A percentile compares a stretch with the other conserved stretches of the same genome.
These are phyloP conservation scores for Eunapius fragilis DNA, from an alignment of 37 sponge, comb jelly and placozoan species.

Conservation along the genomic window DNA sequence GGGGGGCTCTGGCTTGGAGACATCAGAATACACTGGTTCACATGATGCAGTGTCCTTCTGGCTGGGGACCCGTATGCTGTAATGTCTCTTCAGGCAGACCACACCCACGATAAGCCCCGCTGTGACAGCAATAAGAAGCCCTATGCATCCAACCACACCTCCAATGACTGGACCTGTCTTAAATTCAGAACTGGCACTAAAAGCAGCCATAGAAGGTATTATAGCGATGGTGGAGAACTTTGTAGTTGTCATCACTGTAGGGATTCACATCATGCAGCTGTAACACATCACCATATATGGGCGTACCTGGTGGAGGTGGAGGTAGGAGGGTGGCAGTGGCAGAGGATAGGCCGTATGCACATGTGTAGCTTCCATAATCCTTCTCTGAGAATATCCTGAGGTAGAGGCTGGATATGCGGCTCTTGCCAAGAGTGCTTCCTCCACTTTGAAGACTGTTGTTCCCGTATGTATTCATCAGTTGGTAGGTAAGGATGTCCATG, in stretches of 20 bases:
- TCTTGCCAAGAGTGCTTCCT: background rate
- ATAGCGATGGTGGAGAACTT: background rate
- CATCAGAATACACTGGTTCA: slow-evolving; percentile 40
- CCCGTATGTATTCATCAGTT: background rate
- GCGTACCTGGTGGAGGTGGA: background rate
- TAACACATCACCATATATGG: background rate
- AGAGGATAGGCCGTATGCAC: background rate
- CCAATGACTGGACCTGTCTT: background rate
- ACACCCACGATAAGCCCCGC: background rate
- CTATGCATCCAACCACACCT: background rate
- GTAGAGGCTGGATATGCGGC: slow-evolving; percentile 3
- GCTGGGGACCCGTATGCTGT: background rate
- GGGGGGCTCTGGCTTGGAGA: slow-evolving; percentile 45
- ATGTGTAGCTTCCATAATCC: slow-evolving; percentile 1
- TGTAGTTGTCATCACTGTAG: background rate
- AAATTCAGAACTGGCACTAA: background rate
- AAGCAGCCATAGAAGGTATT: background rate
- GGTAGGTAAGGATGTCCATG: slow-evolving; percentile 1
- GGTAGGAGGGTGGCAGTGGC: background rate
- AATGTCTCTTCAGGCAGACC: background rate
- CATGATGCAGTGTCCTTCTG: background rate
- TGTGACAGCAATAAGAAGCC: slow-evolving; percentile 16
- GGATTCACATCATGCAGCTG: background rate
- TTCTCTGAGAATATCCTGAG: background rate
- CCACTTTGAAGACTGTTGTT: slow-evolving; percentile 27